Percentiles rank a stretch among this genome's conserved stretches.
Conservation (phyloP, 2,888 invertebrate genomes). For the Hypselothyrea guttata region DNA sequence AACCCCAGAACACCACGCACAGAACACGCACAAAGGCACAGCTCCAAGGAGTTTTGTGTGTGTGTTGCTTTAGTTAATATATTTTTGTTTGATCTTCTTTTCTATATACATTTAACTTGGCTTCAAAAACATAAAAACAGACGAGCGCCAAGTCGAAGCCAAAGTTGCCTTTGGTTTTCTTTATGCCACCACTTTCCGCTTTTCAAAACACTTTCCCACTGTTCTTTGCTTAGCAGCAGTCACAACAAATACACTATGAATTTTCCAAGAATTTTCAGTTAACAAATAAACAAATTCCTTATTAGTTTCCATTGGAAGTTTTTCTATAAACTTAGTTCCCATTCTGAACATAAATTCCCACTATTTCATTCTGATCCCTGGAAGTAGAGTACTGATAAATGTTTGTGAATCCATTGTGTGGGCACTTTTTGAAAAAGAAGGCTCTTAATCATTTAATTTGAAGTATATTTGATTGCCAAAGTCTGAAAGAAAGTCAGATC, state of each 20-base stretch:
- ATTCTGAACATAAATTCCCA: background rate
- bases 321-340: too few species aligned
- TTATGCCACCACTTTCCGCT: background rate
- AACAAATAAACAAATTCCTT: constrained; percentile 1
- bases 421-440: constrained; percentile 12
- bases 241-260: constrained; percentile 23
- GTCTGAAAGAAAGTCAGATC: constrained; percentile 9
- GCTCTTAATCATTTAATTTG: constrained; percentile 7
- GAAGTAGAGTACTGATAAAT: constrained; percentile 38
- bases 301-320: background rate
- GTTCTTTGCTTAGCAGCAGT: constrained; percentile 59
- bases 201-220: constrained; percentile 46
- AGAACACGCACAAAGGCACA: constrained; percentile 17
- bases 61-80: background rate
- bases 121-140: constrained; percentile 7
- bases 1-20: background rate
- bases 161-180: constrained; percentile 23
- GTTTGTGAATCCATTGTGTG: constrained; percentile 28
- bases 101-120: constrained; percentile 6
- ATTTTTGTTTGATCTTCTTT: constrained; percentile 11
- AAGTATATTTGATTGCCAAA: constrained; percentile 24
- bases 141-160: constrained; percentile 7
- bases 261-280: constrained; percentile 2
- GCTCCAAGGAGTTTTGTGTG: background rate
- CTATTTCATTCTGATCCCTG: constrained; percentile 1